A percentile compares a stretch with the other conserved stretches of the same genome.
Conservation (phyloP, 2,888 invertebrate genomes). For the Protodeltote pygarga region DNA sequence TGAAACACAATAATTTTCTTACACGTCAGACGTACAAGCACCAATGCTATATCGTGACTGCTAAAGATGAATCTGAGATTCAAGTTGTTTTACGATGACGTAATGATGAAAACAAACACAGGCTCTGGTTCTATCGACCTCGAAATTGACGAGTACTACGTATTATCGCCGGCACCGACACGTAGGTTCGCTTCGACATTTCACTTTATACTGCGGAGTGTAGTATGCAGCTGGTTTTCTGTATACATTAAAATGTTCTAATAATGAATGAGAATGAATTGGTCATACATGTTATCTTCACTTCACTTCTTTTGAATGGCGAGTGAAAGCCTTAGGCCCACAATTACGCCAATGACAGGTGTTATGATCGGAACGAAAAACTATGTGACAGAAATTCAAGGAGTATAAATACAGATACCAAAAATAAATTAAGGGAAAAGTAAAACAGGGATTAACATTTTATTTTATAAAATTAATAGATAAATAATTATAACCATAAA, state of each 20-base stretch:
- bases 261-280: too few relatives aligned
- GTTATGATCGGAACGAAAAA: too few relatives aligned
- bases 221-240: slow-evolving; percentile 28
- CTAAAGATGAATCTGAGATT: slow-evolving; percentile 56
- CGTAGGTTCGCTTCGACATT: slow-evolving; percentile 61
- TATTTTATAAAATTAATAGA: too few relatives aligned
- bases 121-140: slow-evolving; percentile 62
- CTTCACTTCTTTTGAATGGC: too few relatives aligned
- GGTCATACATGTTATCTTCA: too few relatives aligned
- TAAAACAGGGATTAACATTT: too few relatives aligned
- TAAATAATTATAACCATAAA: too few relatives aligned
- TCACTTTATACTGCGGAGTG: slow-evolving; percentile 60
- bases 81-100: slow-evolving; percentile 70
- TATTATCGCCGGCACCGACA: slow-evolving; percentile 50
- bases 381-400: too few relatives aligned
- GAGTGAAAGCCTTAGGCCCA: too few relatives aligned
- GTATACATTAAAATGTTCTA: slow-evolving; percentile 26
- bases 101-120: slow-evolving; percentile 79
- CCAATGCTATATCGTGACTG: slow-evolving; percentile 53
- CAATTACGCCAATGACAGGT: too few relatives aligned
- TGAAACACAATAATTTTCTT: slow-evolving; percentile 47
- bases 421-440: too few relatives aligned
- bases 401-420: too few relatives aligned
- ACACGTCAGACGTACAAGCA: slow-evolving; percentile 51
- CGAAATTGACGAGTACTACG: slow-evolving; percentile 58